A percentile compares a stretch with the other conserved stretches of the same genome.
These are phyloP conservation scores for Pristiophorus japonicus DNA, from an alignment of 2,113 vertebrate genomes.

Conservation along the genomic window DNA sequence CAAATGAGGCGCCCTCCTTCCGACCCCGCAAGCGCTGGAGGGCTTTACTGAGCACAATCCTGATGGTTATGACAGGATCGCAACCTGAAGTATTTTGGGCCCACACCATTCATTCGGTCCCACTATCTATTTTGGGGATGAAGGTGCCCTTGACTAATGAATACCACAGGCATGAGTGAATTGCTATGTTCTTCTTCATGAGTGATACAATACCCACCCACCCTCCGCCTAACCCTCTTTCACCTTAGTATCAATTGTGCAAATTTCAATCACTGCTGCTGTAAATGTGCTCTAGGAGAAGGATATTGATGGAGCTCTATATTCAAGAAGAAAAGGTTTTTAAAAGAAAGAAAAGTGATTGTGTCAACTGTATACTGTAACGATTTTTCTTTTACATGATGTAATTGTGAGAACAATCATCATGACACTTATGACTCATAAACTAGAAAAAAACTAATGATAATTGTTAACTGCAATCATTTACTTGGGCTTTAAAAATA, in stretches of 20 bases:
- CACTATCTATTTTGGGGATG: not conserved
- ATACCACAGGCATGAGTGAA: not conserved
- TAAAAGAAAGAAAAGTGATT: not conserved
- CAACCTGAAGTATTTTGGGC: not conserved
- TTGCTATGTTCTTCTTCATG: not conserved
- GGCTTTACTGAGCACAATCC: not conserved
- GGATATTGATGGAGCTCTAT: not conserved
- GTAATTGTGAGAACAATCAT: not conserved
- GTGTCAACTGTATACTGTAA: not conserved
- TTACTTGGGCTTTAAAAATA: not conserved
- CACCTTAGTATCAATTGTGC: not conserved
- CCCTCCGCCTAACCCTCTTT: not conserved
- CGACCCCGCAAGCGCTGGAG: not conserved
- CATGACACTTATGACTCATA: not conserved
- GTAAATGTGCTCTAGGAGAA: not conserved
- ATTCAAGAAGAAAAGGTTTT: not conserved
- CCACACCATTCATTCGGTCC: not conserved
- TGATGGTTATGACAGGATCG: not conserved
- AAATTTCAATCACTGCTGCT: not conserved
- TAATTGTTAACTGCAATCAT: not conserved
- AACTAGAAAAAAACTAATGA: not conserved
- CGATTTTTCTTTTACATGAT: not conserved
- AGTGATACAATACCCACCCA: not conserved
- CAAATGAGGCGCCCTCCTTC: not conserved
- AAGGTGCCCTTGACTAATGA: not conserved